Evolutionary conservation across 2,888 invertebrate genomes (phyloP), one percentile per base, ranked within the genome.

Genomic region (Agrochola macilenta): DNA sequence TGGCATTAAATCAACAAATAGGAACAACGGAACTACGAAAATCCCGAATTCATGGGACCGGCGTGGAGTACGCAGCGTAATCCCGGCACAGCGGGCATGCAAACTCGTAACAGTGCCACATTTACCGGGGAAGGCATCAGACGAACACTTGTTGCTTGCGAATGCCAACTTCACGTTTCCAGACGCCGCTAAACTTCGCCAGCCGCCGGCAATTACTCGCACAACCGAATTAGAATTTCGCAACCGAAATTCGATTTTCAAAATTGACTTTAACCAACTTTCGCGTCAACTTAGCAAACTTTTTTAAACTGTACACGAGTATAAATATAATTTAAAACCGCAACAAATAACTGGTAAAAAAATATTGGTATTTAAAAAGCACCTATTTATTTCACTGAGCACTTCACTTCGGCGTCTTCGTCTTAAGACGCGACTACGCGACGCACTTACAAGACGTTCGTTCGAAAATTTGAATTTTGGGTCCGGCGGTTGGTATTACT

Each of bases 121-220:
- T 93, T 96, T 96, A 96, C 96, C 96, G 94, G 93, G 93, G 91
- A 93, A 94, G 91, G 94, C 96, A 96, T 96, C 95, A 92, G 95
- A 79, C 94, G 93, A 91, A 94, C 96, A 96, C 96, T 95, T 96
- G 96, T 96, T 96, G 96, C 95, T 90, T 88, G 88, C 86, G 84
- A 91, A 89, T 90, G 91, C 93, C 93, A 95, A 95, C 94, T 95
- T 93, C 91, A 90, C 91, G 83, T 82, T 90, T 89, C 88, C 88
- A 89, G 88, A 86, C 90, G 90, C 83, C 89, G 90, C 89, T 81
- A 88, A 94, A 94, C 93, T 94, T 94, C 91, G 90, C 89, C 90
- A 92, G 90, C 90, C 93, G 90, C 92, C 90, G 39, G 91, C 92
- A 93, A 92, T 93, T 92, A 91, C 90, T 89, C 87, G 76, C 89